phyloP scores from a whole-genome alignment of 2,888 invertebrate species.

The Drosophila recens region DNA sequence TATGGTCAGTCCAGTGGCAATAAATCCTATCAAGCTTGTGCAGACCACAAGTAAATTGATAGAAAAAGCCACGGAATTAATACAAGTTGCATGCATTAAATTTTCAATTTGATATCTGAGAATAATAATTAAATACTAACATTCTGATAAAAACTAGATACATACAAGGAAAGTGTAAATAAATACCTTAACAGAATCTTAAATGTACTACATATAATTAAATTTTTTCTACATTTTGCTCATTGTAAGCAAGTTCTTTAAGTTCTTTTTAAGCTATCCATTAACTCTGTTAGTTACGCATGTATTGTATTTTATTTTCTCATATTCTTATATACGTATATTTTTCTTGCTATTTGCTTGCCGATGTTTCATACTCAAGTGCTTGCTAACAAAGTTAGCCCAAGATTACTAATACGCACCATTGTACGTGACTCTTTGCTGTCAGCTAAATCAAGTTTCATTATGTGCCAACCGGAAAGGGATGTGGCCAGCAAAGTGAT shows the following conservation, averaged over 20 bases:
- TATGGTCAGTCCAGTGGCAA: conserved; percentile 37
- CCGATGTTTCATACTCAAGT: conserved; percentile 60
- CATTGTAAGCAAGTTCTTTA: background rate
- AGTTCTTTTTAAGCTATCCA: conserved; percentile 19
- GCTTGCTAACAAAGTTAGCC: conserved; percentile 73
- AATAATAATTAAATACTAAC: too few species aligned
- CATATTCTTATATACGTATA: conserved; percentile 19
- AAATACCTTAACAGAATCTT: too few species aligned
- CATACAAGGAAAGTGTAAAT: background rate
- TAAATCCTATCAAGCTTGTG: conserved; percentile 45
- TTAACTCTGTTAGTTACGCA: conserved; percentile 42
- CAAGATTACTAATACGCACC: conserved; percentile 76
- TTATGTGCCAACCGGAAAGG: conserved; percentile 58
- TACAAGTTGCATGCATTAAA: background rate
- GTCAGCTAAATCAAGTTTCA: conserved; percentile 79
- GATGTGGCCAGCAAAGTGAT: conserved; percentile 5
- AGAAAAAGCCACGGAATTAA: conserved; percentile 10
- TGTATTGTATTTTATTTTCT: conserved; percentile 1
- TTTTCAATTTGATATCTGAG: background rate
- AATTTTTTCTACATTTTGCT: too few species aligned
- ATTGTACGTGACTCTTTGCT: conserved; percentile 78
- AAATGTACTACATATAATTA: too few species aligned
- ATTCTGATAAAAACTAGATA: too few species aligned
- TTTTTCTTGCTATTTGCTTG: conserved; percentile 13
- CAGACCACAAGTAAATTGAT: conserved; percentile 27